Percentiles rank a stretch among this genome's conserved stretches.
phyloP scores from a whole-genome alignment of 1,140 invertebrate species.

The Heliothis virescens region DNA sequence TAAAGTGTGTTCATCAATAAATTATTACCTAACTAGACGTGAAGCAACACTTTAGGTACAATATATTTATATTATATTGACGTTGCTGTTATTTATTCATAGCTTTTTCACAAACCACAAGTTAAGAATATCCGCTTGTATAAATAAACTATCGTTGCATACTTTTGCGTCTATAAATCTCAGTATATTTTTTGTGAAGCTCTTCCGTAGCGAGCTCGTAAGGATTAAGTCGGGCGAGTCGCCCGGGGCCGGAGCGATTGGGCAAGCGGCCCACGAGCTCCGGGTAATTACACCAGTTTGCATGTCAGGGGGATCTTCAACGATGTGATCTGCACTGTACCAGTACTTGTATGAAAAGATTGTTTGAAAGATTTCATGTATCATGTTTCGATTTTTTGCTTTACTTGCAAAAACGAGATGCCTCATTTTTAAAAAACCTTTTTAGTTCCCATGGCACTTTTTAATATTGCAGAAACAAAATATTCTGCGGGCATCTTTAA shows the following conservation, averaged over 20 bases:
- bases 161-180: background rate
- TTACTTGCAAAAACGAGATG: too few relatives aligned
- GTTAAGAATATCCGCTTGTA: background rate
- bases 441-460: too few relatives aligned
- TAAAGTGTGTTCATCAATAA: background rate
- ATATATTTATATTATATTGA: too few relatives aligned
- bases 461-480: too few relatives aligned
- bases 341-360: conserved; percentile 7
- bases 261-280: conserved; percentile 44
- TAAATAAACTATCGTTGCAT: background rate
- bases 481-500: background rate
- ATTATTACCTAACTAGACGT: conserved; percentile 10
- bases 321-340: conserved; percentile 14
- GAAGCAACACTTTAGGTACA: background rate
- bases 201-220: conserved; percentile 26
- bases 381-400: background rate
- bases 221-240: conserved; percentile 20
- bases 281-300: conserved; percentile 46
- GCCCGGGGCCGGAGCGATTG: conserved; percentile 41
- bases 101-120: background rate
- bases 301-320: conserved; percentile 46
- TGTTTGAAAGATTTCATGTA: background rate
- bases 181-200: conserved; percentile 17
- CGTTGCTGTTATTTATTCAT: background rate
- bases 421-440: too few relatives aligned